Percentiles rank a stretch among this genome's conserved stretches.
phyloP scores from a whole-genome alignment of 2,888 invertebrate genomes.

The Anarsia innoxiella region DNA sequence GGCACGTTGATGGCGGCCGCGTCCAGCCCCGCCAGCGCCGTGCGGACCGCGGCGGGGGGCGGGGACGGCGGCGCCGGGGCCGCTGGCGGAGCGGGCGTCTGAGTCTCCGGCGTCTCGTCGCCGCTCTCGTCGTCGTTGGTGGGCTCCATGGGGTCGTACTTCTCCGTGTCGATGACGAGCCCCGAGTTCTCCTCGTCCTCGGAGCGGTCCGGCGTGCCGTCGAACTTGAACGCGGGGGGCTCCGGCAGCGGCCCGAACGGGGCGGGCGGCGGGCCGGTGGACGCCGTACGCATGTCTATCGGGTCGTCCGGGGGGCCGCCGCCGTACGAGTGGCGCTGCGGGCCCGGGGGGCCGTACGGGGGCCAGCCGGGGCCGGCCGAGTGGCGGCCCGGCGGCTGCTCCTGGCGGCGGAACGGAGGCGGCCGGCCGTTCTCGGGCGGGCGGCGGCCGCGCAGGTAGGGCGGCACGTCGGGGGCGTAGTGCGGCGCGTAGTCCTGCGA shows the following conservation, averaged over 20 bases:
- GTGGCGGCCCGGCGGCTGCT: constrained; percentile 19
- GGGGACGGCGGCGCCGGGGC: constrained; percentile 8
- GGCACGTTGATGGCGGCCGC: constrained; percentile 35
- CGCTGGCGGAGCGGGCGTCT: constrained; percentile 9
- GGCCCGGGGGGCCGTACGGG: constrained; percentile 19
- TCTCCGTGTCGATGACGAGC: constrained; percentile 75
- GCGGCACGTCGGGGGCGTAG: not conserved
- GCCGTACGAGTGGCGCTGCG: not conserved
- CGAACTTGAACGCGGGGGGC: constrained; percentile 12
- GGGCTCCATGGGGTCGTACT: constrained; percentile 67
- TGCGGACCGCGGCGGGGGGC: not conserved
- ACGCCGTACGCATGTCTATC: constrained; percentile 51
- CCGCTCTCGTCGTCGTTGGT: constrained; percentile 51
- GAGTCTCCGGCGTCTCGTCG: constrained; percentile 5
- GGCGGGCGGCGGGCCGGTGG: constrained; percentile 10
- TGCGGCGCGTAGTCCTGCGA: not conserved
- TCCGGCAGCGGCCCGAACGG: constrained; percentile 22
- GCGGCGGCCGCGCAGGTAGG: constrained; percentile 8
- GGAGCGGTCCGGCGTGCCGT: not conserved
- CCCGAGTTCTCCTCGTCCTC: constrained; percentile 62
- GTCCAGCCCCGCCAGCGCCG: constrained; percentile 10
- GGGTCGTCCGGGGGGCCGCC: constrained; percentile 27
- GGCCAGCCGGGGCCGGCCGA: constrained; percentile 15
- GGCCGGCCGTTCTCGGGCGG: constrained; percentile 13
- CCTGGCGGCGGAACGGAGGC: constrained; percentile 14